phyloP scores from a whole-genome alignment of 2,888 invertebrate species.

The Arrhopalites spinosus region DNA sequence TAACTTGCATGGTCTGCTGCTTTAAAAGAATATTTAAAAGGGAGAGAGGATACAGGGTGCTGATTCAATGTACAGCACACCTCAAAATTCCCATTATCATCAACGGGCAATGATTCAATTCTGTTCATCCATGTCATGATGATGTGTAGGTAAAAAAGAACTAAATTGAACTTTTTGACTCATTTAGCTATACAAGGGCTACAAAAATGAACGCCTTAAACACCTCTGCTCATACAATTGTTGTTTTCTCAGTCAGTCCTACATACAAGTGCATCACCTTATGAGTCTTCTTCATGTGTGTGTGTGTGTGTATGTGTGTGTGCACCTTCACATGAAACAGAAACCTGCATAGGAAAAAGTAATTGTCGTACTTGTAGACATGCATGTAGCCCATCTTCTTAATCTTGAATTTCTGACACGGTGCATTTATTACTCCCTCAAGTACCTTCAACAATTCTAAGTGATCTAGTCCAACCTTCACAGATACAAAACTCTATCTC shows the following conservation, averaged over 20 bases:
- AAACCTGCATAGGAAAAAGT: neutral
- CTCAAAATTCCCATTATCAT: neutral
- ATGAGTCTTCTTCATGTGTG: neutral
- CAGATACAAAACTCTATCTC: too few relatives aligned
- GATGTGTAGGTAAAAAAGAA: neutral
- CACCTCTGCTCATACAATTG: neutral
- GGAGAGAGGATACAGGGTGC: neutral
- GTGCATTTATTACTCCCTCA: neutral
- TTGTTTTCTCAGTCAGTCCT: neutral
- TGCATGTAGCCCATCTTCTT: neutral
- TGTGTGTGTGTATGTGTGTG: neutral
- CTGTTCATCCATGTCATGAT: neutral
- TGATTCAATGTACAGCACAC: neutral
- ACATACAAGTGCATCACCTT: neutral
- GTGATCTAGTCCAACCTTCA: neutral
- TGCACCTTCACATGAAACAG: neutral
- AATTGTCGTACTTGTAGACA: neutral
- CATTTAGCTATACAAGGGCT: neutral
- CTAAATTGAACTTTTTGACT: neutral
- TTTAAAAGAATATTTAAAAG: neutral
- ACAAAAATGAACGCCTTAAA: constrained; percentile 1
- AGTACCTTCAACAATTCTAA: neutral
- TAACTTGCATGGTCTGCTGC: neutral
- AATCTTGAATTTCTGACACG: neutral
- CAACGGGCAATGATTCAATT: neutral